phyloP scores from a whole-genome alignment of 2,888 invertebrate species.

The Drosophila mimetica region DNA sequence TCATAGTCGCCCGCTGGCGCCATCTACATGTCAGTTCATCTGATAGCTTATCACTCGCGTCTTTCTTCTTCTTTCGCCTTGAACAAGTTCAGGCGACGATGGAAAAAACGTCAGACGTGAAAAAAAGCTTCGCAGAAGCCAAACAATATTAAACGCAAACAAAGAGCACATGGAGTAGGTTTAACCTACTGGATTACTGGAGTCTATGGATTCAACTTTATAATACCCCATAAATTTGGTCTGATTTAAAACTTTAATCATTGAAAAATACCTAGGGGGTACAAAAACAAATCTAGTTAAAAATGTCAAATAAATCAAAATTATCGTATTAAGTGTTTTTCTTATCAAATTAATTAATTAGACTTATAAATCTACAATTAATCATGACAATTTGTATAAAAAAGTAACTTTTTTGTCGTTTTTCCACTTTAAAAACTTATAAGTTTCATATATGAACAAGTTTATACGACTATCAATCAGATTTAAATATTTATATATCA shows the following conservation, averaged over 20 bases:
- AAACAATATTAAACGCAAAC: constrained; percentile 54
- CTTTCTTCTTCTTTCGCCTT: constrained; percentile 50
- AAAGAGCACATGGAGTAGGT: constrained; percentile 15
- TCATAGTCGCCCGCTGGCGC: constrained; percentile 54
- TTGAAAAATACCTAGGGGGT: not conserved
- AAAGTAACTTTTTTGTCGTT: too few relatives aligned
- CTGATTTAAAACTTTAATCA: not conserved
- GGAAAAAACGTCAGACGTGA: constrained; percentile 17
- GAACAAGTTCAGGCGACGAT: constrained; percentile 50
- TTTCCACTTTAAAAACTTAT: too few relatives aligned
- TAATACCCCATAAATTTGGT: not conserved
- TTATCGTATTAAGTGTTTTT: not conserved
- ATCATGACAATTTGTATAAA: too few relatives aligned
- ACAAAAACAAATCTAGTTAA: not conserved
- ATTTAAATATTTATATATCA: too few relatives aligned
- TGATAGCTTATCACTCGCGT: constrained; percentile 48
- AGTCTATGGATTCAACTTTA: too few relatives aligned
- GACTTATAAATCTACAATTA: too few relatives aligned
- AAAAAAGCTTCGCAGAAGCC: constrained; percentile 69
- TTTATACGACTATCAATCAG: too few relatives aligned
- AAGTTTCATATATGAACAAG: too few relatives aligned
- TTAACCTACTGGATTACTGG: not conserved
- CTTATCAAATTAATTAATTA: not conserved
- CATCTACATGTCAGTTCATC: constrained; percentile 49
- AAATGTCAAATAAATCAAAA: not conserved